Evolutionary conservation across 2,113 vertebrate genomes (phyloP), one percentile per base, ranked within the genome.

Genomic region (Nyctibius bracteatus): DNA sequence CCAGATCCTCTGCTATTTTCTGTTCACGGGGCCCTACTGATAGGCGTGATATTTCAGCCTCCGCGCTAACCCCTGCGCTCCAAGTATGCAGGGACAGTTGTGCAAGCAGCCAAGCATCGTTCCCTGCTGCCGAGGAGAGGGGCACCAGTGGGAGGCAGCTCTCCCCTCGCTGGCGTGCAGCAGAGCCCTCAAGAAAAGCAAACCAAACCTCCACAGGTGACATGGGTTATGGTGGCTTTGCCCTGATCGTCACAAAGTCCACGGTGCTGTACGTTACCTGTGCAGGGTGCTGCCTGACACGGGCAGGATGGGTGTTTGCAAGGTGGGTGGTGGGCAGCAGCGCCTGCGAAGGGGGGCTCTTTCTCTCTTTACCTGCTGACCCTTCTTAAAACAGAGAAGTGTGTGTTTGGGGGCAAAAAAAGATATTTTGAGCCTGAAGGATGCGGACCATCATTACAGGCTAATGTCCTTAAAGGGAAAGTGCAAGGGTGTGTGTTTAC

Each of bases 1-100:
- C 88, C 91, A 97, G 97, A 97, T 97, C 96, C 97, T 97, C 88
- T 96, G 97, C 93, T 97, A 97, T 97, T 97, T 97, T 97, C 93
- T 97, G 84, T 97, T 92, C 81, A 39, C 79, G 86, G 90, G 81
- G 86, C 94, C 80, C 54, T 92, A 85, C 96, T 84, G 93, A 92
- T 91, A 90, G 97, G 97, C 94, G 1, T 97, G 93, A 96, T 95
- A 97, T 97, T 97, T 97, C 97, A 97, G 92, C 78, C 95, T 81
- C 81, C 1, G 3, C 0, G 1, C 86, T 92, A 96, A 93, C 83
- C 39, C 92, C 94, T 3, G 2, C 2, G 19, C 86, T 96, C 86
- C 92, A 94, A 80, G 86, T 86, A 91, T 82, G 92, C 88, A 82
- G 71, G 81, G 86, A 73, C 96, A 96, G 90, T 97, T 97, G 96